Evolutionary conservation across 2,888 invertebrate species (phyloP).

Genomic region (Operophtera brumata): DNA sequence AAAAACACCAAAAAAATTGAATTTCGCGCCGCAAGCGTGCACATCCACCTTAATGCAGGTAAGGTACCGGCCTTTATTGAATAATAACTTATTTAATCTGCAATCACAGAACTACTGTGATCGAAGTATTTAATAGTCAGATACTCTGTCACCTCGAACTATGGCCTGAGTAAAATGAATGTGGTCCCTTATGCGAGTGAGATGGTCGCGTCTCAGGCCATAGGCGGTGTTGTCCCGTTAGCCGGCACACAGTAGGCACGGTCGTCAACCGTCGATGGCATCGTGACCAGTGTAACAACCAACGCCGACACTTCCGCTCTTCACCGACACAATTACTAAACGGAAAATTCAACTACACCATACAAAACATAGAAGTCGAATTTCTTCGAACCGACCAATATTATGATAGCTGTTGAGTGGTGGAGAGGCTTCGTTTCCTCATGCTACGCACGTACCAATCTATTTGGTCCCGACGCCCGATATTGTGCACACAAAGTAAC

Average conservation of each 20-base stretch:
- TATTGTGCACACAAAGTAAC: slow-evolving; percentile 75
- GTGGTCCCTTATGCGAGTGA: slow-evolving; percentile 53
- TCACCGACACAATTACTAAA: slow-evolving; percentile 70
- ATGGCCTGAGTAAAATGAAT: slow-evolving; percentile 32
- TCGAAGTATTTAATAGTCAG: slow-evolving; percentile 5
- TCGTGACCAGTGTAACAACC: slow-evolving; percentile 73
- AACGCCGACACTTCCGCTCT: slow-evolving; percentile 69
- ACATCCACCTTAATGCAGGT: slow-evolving; percentile 1
- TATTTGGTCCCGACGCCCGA: slow-evolving; percentile 68
- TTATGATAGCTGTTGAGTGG: slow-evolving; percentile 14
- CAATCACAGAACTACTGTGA: no score
- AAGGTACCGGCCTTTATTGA: slow-evolving; percentile 2
- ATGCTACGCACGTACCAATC: slow-evolving; percentile 73
- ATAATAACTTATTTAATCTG: slow-evolving; percentile 12
- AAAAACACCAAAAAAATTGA: no score
- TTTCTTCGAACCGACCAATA: slow-evolving; percentile 52
- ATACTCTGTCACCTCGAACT: slow-evolving; percentile 20
- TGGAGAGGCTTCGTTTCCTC: slow-evolving; percentile 16
- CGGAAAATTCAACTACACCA: slow-evolving; percentile 73
- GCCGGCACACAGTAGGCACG: slow-evolving; percentile 49
- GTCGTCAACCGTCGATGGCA: slow-evolving; percentile 60
- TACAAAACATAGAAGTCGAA: slow-evolving; percentile 61
- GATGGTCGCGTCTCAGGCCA: slow-evolving; percentile 65
- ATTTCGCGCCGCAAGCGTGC: no score
- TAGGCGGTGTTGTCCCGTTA: slow-evolving; percentile 67